Evolutionary conservation across 2,888 invertebrate genomes (phyloP).

Genomic region (Byasa hedistus): DNA sequence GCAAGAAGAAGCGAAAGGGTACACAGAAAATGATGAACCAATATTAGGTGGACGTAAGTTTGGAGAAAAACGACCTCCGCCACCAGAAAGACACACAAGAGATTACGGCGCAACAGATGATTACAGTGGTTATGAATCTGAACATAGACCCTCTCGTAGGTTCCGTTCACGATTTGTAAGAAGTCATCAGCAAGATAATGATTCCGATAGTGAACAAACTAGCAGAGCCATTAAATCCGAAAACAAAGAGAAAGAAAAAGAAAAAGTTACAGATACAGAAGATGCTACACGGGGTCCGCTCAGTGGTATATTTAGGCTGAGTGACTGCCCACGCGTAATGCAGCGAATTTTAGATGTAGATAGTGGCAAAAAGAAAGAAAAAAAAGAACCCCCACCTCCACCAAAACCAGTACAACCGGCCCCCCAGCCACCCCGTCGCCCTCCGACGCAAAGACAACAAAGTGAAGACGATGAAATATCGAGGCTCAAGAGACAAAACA

Average conservation of each 20-base stretch:
- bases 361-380: conserved; percentile 86
- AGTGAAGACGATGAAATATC: conserved; percentile 95
- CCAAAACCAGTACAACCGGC: conserved; percentile 80
- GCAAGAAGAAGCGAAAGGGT: conserved; percentile 86
- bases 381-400: conserved; percentile 82
- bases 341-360: conserved; percentile 92
- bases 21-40: conserved; percentile 84
- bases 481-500: conserved; percentile 92
- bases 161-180: conserved; percentile 86
- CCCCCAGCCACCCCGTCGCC: conserved; percentile 77
- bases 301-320: conserved; percentile 92
- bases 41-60: conserved; percentile 88
- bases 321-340: conserved; percentile 93
- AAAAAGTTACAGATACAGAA: conserved; percentile 91
- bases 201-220: conserved; percentile 86
- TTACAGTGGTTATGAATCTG: conserved; percentile 85
- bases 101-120: conserved; percentile 82
- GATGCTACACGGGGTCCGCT: conserved; percentile 92
- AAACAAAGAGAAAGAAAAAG: conserved; percentile 81
- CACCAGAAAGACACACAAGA: conserved; percentile 74
- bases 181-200: conserved; percentile 85
- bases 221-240: conserved; percentile 84
- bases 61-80: conserved; percentile 83
- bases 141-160: conserved; percentile 82
- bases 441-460: conserved; percentile 86